Conservation (phyloP, 2,888 invertebrate species). For the Hyposoter dolosus region DNA sequence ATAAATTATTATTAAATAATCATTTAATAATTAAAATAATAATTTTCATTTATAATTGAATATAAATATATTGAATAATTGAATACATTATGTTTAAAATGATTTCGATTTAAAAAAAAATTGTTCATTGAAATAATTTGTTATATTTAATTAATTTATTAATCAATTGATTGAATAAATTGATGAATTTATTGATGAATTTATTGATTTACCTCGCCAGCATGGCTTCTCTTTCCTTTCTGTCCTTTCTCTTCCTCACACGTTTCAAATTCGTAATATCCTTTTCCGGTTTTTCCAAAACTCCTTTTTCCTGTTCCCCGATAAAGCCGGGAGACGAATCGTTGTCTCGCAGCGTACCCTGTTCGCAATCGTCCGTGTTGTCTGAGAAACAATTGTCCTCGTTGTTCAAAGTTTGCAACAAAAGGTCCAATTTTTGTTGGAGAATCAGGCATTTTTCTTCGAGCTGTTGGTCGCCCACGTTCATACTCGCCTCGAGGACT, state of each 20-base stretch:
- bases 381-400: conserved; percentile 86
- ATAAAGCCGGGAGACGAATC: conserved; percentile 72
- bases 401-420: conserved; percentile 90
- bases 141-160: no score
- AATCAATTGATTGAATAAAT: no score
- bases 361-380: conserved; percentile 78
- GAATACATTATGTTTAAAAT: no score
- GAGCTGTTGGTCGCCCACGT: conserved; percentile 87
- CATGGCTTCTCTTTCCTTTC: conserved; percentile 87
- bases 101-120: no score
- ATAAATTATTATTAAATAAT: no score
- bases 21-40: no score
- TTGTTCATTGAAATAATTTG: no score
- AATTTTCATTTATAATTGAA: no score
- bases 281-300: conserved; percentile 86
- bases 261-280: conserved; percentile 85
- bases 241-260: conserved; percentile 82
- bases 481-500: conserved; percentile 87
- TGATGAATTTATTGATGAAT: conserved; percentile 13
- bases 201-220: conserved; percentile 84
- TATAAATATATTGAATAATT: no score
- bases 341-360: conserved; percentile 66
- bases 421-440: conserved; percentile 90
- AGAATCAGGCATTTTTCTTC: conserved; percentile 90
- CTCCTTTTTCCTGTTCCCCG: conserved; percentile 83